A percentile compares a stretch with the other conserved stretches of the same genome.
These are phyloP conservation scores for Brachyrhaphis roseni DNA, from an alignment of 2,797 vertebrate species.

Conservation along the genomic window DNA sequence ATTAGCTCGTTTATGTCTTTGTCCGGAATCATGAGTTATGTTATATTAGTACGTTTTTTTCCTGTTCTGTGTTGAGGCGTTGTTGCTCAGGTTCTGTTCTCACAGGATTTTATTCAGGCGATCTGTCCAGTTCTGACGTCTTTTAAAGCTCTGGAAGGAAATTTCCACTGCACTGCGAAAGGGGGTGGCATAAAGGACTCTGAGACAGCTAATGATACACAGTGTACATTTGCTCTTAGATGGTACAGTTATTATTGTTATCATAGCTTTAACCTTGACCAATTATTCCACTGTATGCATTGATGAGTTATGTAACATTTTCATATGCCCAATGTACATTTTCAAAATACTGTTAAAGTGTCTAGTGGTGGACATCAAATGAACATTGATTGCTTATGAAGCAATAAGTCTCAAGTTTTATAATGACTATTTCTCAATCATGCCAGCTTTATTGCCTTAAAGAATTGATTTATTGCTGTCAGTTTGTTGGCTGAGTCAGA, in stretches of 20 bases:
- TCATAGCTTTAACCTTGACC: not conserved
- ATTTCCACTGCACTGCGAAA: conserved; percentile 71
- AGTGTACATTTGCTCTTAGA: conserved; percentile 15
- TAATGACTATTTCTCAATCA: not conserved
- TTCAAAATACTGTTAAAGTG: not conserved
- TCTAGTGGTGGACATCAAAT: not conserved
- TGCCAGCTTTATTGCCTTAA: not conserved
- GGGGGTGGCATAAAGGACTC: conserved; percentile 14
- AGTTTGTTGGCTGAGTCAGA: not conserved
- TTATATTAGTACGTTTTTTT: not conserved
- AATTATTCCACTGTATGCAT: not conserved
- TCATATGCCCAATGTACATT: not conserved
- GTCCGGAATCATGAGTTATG: not conserved
- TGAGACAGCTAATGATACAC: conserved; percentile 33
- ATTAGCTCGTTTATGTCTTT: not conserved
- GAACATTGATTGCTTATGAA: not conserved
- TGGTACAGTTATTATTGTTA: not conserved
- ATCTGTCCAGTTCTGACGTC: conserved; percentile 30
- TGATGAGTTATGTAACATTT: not conserved
- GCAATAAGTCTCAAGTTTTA: not conserved
- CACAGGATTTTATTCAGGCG: conserved; percentile 27
- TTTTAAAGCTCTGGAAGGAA: conserved; percentile 60
- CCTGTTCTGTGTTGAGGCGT: not conserved
- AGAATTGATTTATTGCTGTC: not conserved
- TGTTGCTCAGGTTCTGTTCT: conserved; percentile 31